phyloP scores from a whole-genome alignment of 2,113 vertebrate species.

The Periophthalmus modestus region DNA sequence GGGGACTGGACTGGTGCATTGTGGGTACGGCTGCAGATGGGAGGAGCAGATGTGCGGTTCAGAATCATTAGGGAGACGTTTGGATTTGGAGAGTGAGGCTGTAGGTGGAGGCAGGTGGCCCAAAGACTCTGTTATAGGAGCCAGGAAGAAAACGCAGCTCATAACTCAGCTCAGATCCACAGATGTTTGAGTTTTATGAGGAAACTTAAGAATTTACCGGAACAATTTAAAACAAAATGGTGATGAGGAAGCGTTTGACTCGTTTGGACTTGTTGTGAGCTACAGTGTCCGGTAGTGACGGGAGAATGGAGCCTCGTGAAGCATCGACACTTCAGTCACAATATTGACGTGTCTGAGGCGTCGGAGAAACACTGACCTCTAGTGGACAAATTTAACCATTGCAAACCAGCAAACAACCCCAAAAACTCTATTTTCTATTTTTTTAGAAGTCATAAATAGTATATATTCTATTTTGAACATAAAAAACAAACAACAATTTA shows the following conservation, averaged over 20 bases:
- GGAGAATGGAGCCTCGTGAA: no score
- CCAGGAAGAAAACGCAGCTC: background rate
- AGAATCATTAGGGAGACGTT: slow-evolving; percentile 15
- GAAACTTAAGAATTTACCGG: background rate
- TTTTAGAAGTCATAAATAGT: no score
- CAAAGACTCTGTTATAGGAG: background rate
- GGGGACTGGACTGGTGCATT: slow-evolving; percentile 16
- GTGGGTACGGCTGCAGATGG: slow-evolving; percentile 4
- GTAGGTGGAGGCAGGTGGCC: background rate
- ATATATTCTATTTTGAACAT: no score
- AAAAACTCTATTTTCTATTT: no score
- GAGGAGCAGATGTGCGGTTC: slow-evolving; percentile 6
- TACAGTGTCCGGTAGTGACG: no score
- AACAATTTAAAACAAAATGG: no score
- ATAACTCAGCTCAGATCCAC: background rate
- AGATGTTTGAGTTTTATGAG: background rate
- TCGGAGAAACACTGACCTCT: no score
- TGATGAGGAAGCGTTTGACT: background rate
- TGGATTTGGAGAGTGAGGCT: background rate
- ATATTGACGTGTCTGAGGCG: no score
- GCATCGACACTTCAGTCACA: no score
- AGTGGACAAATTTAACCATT: no score
- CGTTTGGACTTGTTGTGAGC: background rate
- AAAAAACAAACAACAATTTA: no score
- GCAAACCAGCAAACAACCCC: no score